phyloP scores from a whole-genome alignment of 92 coral and sea anemone species.

The Muricea muricata region DNA sequence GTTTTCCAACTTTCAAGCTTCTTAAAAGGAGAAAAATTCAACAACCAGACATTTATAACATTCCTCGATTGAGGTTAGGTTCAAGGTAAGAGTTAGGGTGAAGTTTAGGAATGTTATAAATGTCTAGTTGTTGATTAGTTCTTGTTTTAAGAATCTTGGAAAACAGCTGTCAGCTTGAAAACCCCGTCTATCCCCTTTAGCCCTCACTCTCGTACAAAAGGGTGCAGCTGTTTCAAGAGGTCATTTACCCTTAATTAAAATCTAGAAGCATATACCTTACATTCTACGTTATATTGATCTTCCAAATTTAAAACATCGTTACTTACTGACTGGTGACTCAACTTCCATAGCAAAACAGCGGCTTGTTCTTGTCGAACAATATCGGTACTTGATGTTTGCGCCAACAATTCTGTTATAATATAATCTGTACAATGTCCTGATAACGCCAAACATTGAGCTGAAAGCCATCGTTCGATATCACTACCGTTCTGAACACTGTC shows the following conservation, averaged over 20 bases:
- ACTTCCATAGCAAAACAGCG: slow-evolving; percentile 76
- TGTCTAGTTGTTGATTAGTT: too few species aligned
- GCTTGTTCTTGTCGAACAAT: slow-evolving; percentile 86
- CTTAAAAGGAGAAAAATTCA: too few species aligned
- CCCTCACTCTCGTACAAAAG: too few species aligned
- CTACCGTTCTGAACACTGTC: slow-evolving; percentile 94
- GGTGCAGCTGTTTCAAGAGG: neutral
- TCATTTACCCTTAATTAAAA: neutral
- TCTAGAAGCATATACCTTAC: neutral
- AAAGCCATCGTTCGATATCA: slow-evolving; percentile 92
- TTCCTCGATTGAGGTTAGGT: too few species aligned
- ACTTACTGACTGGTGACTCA: slow-evolving; percentile 91
- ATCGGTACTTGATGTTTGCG: slow-evolving; percentile 82
- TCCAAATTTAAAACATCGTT: neutral
- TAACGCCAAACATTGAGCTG: slow-evolving; percentile 91
- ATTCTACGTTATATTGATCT: neutral
- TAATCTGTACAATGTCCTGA: slow-evolving; percentile 79
- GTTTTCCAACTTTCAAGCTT: too few species aligned
- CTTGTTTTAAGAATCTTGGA: too few species aligned
- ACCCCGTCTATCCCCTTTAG: too few species aligned
- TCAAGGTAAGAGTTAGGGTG: too few species aligned
- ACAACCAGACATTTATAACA: too few species aligned
- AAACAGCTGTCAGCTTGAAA: too few species aligned
- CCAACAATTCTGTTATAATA: slow-evolving; percentile 81
- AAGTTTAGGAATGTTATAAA: too few species aligned